Evolutionary conservation across 1,140 invertebrate species (phyloP).

Genomic region (Heliconius hewitsoni): DNA sequence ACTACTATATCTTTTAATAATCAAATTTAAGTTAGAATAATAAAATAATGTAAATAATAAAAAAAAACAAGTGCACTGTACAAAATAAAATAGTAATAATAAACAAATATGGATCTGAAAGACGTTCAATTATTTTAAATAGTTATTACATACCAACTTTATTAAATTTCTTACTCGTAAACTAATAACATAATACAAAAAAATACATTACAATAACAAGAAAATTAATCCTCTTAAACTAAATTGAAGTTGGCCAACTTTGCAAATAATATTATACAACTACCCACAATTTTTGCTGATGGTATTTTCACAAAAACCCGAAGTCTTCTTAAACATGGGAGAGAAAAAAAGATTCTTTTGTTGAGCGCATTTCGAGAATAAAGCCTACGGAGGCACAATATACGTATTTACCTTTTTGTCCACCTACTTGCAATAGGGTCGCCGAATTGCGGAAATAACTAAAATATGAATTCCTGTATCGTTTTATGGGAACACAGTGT

Average conservation of each 20-base stretch:
- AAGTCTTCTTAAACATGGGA: conserved; percentile 73
- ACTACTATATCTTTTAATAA: too few relatives aligned
- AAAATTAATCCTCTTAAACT: conserved; percentile 13
- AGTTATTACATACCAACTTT: too few relatives aligned
- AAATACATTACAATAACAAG: not conserved
- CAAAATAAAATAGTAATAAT: too few relatives aligned
- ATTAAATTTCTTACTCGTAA: too few relatives aligned
- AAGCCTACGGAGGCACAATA: conserved; percentile 70
- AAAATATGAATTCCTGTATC: conserved; percentile 11
- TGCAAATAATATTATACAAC: conserved; percentile 19
- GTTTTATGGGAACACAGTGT: not conserved
- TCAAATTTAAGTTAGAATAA: too few relatives aligned
- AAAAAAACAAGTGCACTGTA: too few relatives aligned
- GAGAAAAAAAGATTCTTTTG: conserved; percentile 75
- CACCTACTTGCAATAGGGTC: conserved; percentile 56
- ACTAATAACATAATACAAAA: not conserved
- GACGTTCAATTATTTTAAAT: too few relatives aligned
- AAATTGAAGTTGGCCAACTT: conserved; percentile 7
- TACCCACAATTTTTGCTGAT: conserved; percentile 46
- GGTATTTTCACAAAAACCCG: conserved; percentile 56
- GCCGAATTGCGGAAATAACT: conserved; percentile 8
- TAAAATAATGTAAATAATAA: too few relatives aligned
- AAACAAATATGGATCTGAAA: too few relatives aligned
- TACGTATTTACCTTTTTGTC: conserved; percentile 71
- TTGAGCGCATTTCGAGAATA: conserved; percentile 68